A percentile compares a stretch with the other conserved stretches of the same genome.
Evolutionary conservation across 1,140 invertebrate genomes (phyloP).

Genomic region (Vanessa tameamea): DNA sequence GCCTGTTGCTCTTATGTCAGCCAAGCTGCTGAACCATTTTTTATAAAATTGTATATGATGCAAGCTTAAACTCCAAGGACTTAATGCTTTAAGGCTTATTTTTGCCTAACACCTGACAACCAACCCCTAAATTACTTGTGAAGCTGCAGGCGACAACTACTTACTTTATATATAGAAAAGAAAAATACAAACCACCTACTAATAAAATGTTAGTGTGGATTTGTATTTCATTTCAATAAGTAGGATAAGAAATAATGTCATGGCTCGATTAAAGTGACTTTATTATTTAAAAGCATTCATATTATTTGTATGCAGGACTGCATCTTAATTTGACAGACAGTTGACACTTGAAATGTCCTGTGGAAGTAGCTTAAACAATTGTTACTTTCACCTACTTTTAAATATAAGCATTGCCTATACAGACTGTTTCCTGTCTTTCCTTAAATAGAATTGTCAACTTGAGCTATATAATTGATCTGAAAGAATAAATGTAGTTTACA

Average conservation of each 20-base stretch:
- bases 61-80: too few species aligned
- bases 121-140: too few species aligned
- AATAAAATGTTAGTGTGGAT: neutral
- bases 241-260: neutral
- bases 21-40: too few species aligned
- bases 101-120: too few species aligned
- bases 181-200: neutral
- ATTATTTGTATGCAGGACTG: constrained; percentile 17
- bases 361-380: constrained; percentile 10
- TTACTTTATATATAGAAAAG: too few species aligned
- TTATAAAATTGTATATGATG: too few species aligned
- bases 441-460: neutral
- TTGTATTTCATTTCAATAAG: neutral
- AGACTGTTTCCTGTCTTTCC: constrained; percentile 22
- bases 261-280: neutral
- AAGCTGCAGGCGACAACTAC: too few species aligned
- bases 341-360: constrained; percentile 2
- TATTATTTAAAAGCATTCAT: neutral
- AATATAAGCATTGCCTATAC: constrained; percentile 9
- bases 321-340: constrained; percentile 2
- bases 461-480: neutral
- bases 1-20: too few species aligned
- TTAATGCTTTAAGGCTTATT: too few species aligned
- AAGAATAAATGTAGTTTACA: neutral
- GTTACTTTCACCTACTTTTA: constrained; percentile 31